Conservation (phyloP, 1,140 invertebrate genomes). For the Tachypleus tridentatus region DNA sequence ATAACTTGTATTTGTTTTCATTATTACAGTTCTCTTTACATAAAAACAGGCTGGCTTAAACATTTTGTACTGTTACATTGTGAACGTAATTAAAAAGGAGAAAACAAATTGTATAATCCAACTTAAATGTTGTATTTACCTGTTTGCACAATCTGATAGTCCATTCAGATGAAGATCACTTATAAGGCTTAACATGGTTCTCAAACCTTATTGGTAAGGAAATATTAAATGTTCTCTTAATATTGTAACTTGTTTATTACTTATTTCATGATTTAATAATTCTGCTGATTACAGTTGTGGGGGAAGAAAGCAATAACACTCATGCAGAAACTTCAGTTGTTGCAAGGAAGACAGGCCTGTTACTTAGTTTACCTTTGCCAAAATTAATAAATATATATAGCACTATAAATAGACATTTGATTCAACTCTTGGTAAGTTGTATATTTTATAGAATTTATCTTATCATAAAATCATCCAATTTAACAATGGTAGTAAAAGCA, state of each 20-base stretch:
- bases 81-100: no score
- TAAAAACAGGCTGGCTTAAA: no score
- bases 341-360: slow-evolving; percentile 42
- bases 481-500: no score
- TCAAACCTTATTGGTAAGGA: neutral
- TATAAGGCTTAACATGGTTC: no score
- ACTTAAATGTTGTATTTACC: no score
- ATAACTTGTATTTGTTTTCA: no score
- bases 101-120: no score
- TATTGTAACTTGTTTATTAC: slow-evolving; percentile 17
- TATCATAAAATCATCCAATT: slow-evolving; percentile 10
- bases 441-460: neutral
- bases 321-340: slow-evolving; percentile 25
- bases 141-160: no score
- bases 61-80: no score
- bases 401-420: slow-evolving; percentile 43
- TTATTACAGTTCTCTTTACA: no score
- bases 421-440: slow-evolving; percentile 42
- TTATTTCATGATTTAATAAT: slow-evolving; percentile 18
- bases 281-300: neutral
- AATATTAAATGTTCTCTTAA: neutral
- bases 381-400: slow-evolving; percentile 34
- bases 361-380: slow-evolving; percentile 29
- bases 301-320: slow-evolving; percentile 17
- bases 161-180: no score